Evolutionary conservation across 1,140 invertebrate species (phyloP), one percentile per base, ranked within the genome.

Genomic region (Euura saliciscinereae): DNA sequence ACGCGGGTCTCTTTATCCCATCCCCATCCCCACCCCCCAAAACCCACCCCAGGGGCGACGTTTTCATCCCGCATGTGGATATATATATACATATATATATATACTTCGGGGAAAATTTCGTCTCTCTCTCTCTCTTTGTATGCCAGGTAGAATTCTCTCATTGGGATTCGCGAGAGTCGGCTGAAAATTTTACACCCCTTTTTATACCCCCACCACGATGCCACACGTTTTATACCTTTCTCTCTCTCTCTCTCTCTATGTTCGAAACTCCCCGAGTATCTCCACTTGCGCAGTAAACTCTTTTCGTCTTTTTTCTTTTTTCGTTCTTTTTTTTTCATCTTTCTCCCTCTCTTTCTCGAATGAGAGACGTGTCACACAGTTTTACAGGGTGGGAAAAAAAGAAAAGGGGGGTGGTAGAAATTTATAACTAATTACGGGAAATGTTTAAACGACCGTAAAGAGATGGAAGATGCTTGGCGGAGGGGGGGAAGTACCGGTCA

Each of bases 361-460:
- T 28, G 28, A 28, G 28, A 28, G 28, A 28, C 28, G 28, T 28
- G 28, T 28, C 28, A 28, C 28, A 28, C 28, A 28, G 28, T 28
- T 28, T 28, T 28, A 28, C 28, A 28, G 28, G 28, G 28, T 0
- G 28, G 28, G 1, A 28, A 28, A 28, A 28, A 28, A 1, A 28
- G 75, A 73, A 77, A n/a, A n/a, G n/a, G n/a, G n/a, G 80, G 75
- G 79, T 76, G 76, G 82, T 84, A 82, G 78, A 84, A 85, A 84
- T 85, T 85, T 85, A 85, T 84, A 85, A 85, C 83, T 85, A 85
- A 85, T 85, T 85, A 85, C 78, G 76, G 78, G 77, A 83, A 84
- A 84, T 83, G 83, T 84, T 85, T 84, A 82, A 83, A 84, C 82
- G 79, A 28, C 28, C 28, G 28, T 28, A 28, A 28, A 28, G 28